Evolutionary conservation across 2,797 vertebrate genomes (phyloP).

Genomic region (Gallinago nigripennis): DNA sequence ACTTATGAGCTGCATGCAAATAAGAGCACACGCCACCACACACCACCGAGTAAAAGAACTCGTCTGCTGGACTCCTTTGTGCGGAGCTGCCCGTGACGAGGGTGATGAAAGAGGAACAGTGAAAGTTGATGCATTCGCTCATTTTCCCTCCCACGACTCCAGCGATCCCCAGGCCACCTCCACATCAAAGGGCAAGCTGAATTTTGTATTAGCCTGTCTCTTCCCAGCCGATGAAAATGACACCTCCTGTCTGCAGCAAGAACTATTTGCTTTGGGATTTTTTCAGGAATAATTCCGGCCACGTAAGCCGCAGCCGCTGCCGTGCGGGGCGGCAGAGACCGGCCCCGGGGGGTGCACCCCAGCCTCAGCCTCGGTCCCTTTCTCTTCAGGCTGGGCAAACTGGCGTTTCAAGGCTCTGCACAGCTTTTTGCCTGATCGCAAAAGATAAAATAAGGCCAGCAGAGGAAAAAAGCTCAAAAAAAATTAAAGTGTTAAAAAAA

Average conservation of each 20-base stretch:
- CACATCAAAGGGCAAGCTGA: not conserved
- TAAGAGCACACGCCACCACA: rapidly evolving
- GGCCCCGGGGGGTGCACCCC: not conserved
- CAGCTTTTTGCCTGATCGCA: rapidly evolving
- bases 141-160: not conserved
- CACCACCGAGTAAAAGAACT: not conserved
- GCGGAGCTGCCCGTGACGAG: not conserved
- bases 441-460: not conserved
- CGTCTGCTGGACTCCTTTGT: not conserved
- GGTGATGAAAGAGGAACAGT: not conserved
- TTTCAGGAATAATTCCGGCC: not conserved
- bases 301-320: not conserved
- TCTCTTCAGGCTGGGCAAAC: not conserved
- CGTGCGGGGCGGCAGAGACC: not conserved
- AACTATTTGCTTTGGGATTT: too few relatives aligned
- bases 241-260: not conserved
- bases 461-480: not conserved
- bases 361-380: rapidly evolving
- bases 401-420: rapidly evolving
- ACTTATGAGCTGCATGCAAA: not conserved
- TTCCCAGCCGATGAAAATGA: not conserved
- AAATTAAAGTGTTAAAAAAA: not conserved
- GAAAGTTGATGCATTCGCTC: not conserved
- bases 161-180: not conserved
- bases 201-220: not conserved